Evolutionary conservation across 2,797 vertebrate species (phyloP).

Genomic region (Lates japonicus): DNA sequence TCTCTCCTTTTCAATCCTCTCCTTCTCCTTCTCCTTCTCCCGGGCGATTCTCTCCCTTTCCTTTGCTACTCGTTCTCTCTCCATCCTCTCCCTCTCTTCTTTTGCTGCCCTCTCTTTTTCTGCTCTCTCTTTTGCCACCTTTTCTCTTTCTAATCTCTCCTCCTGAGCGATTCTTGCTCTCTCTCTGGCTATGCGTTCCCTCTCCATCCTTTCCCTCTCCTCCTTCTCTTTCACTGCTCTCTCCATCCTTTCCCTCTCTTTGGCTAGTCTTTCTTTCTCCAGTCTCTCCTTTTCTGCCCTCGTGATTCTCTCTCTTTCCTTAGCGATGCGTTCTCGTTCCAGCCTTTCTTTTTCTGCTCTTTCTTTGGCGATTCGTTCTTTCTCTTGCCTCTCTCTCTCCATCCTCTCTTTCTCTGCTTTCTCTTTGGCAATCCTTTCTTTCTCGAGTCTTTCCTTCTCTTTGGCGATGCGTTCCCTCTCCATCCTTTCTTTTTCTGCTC

Average conservation of each 20-base stretch:
- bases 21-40: constrained; percentile 14
- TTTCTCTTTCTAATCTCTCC: not conserved
- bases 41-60: not conserved
- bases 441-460: constrained; percentile 11
- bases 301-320: constrained; percentile 6
- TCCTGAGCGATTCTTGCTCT: not conserved
- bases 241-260: not conserved
- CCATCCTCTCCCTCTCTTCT: constrained; percentile 5
- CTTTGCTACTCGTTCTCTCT: not conserved
- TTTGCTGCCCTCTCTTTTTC: not conserved
- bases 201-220: constrained; percentile 13
- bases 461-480: not conserved
- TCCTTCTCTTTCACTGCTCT: constrained; percentile 10
- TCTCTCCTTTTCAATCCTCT: constrained; percentile 4
- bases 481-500: not conserved
- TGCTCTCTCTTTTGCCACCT: not conserved
- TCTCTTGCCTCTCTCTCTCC: not conserved
- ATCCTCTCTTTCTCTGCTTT: not conserved
- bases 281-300: constrained; percentile 18
- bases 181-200: constrained; percentile 15
- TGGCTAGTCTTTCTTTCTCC: not conserved
- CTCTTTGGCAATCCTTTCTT: not conserved
- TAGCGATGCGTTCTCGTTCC: constrained; percentile 5
- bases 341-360: not conserved
- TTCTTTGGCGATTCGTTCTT: not conserved